Percentiles rank a stretch among this genome's conserved stretches.
These are phyloP conservation scores for Morus bassanus DNA, from an alignment of 2,797 vertebrate species.

Conservation along the genomic window DNA sequence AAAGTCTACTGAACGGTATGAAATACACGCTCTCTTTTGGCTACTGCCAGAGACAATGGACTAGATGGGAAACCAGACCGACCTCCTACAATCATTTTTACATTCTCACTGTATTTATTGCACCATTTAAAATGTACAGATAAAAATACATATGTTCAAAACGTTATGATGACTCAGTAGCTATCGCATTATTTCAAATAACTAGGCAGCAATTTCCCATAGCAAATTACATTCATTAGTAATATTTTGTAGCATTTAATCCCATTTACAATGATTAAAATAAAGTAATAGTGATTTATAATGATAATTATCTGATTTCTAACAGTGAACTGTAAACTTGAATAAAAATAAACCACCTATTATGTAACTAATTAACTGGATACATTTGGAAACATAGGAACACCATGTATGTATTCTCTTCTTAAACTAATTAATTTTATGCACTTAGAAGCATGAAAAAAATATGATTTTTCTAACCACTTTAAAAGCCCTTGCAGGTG, in stretches of 20 bases:
- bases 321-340: background rate
- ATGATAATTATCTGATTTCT: background rate
- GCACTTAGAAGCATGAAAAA: background rate
- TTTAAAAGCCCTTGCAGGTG: slow-evolving; percentile 88
- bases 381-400: background rate
- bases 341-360: background rate
- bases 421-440: background rate
- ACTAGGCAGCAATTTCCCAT: background rate
- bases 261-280: slow-evolving; percentile 6
- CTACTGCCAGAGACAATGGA: background rate
- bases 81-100: background rate
- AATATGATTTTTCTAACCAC: slow-evolving; percentile 68
- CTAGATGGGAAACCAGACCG: background rate
- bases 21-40: background rate
- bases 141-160: background rate
- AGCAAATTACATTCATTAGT: background rate
- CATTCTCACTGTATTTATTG: background rate
- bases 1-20: background rate
- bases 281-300: background rate
- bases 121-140: background rate
- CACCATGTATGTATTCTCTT: background rate
- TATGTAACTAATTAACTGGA: background rate
- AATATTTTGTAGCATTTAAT: slow-evolving; percentile 3
- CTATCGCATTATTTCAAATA: slow-evolving; percentile 11
- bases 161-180: background rate